Percentiles rank a stretch among this genome's conserved stretches.
These are phyloP conservation scores for Muscicapa adusta DNA, from an alignment of 2,113 vertebrate species.

Conservation along the genomic window DNA sequence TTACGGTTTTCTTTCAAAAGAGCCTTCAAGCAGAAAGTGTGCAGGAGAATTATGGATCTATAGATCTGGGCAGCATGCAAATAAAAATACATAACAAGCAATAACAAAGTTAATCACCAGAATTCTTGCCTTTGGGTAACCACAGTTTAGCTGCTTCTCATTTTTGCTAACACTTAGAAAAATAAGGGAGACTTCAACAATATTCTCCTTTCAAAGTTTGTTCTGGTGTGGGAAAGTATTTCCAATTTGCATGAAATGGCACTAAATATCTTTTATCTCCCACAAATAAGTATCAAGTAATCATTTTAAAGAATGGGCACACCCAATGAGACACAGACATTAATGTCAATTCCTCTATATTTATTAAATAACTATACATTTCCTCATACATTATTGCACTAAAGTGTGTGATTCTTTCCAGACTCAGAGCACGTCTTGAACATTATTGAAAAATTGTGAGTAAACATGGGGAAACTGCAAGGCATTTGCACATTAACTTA, in stretches of 20 bases:
- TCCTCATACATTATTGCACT: slow-evolving; percentile 43
- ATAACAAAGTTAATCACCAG: neutral
- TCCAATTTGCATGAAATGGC: slow-evolving; percentile 55
- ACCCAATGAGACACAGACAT: neutral
- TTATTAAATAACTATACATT: slow-evolving; percentile 51
- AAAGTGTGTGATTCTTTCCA: slow-evolving; percentile 25
- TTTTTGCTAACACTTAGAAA: neutral
- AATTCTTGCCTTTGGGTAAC: neutral
- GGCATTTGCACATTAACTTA: slow-evolving; percentile 42
- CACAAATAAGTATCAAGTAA: slow-evolving; percentile 15
- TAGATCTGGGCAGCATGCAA: neutral
- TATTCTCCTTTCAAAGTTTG: slow-evolving; percentile 31
- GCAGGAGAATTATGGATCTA: neutral
- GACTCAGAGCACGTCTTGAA: neutral
- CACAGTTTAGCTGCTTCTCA: neutral
- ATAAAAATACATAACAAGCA: neutral
- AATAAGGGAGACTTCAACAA: neutral
- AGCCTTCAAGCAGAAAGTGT: neutral
- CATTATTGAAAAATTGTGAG: slow-evolving; percentile 29
- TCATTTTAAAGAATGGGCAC: slow-evolving; percentile 60
- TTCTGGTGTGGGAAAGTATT: slow-evolving; percentile 11
- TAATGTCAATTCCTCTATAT: slow-evolving; percentile 32
- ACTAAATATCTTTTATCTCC: slow-evolving; percentile 25
- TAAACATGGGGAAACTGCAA: slow-evolving; percentile 43
- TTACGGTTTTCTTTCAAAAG: neutral